A percentile compares a stretch with the other conserved stretches of the same genome.
Conservation (phyloP, 2,113 vertebrate species). For the Herpailurus yagouaroundi region DNA sequence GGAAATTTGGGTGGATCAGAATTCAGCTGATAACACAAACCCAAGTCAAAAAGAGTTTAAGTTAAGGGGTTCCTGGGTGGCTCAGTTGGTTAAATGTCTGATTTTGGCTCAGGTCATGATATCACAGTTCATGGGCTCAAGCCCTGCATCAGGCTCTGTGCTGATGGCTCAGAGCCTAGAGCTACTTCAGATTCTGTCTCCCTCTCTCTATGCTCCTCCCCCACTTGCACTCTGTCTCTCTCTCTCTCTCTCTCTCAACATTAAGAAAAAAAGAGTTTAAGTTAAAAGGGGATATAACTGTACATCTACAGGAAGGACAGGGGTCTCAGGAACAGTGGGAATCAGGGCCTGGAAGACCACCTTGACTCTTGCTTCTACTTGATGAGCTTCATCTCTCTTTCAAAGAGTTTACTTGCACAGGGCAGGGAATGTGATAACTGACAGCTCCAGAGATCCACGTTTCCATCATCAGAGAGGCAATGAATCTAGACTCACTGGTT, state of each 20-base stretch:
- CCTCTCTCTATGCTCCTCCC: no score
- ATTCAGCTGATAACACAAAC: neutral
- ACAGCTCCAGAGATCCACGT: neutral
- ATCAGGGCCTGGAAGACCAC: neutral
- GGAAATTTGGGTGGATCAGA: neutral
- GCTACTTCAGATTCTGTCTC: no score
- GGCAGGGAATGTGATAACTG: neutral
- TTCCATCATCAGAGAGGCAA: neutral
- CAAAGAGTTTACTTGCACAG: neutral
- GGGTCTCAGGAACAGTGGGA: neutral
- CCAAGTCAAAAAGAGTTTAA: neutral
- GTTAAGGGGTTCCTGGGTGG: no score
- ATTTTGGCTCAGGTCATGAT: no score
- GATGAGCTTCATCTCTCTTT: neutral
- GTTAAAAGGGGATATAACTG: neutral
- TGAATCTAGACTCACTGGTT: neutral
- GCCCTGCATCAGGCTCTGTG: no score
- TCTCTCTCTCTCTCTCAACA: no score
- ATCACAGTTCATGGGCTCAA: no score
- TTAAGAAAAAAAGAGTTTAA: neutral
- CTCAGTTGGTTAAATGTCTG: no score
- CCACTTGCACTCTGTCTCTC: no score
- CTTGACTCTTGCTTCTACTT: neutral
- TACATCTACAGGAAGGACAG: neutral
- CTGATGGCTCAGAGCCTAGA: no score